Evolutionary conservation across 1,140 invertebrate species (phyloP), one percentile per base, ranked within the genome.

Genomic region (Asbolus verrucosus): DNA sequence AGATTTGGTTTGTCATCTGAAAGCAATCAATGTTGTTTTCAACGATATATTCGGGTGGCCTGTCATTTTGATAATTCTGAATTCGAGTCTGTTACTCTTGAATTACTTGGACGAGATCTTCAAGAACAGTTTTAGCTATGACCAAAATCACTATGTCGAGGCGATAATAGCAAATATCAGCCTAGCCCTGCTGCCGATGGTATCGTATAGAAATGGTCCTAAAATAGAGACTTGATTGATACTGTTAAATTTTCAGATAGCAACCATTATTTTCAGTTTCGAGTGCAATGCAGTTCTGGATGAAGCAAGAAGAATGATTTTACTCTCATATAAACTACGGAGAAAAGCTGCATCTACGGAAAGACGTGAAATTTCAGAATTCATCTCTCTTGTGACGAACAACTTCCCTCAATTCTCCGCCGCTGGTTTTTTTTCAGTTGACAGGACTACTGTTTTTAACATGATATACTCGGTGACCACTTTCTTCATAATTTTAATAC

Each of bases 51-150:
- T 63, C 14, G 61, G 61, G 0, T 63, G 61, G 61, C 61, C 61
- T 0, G 41, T 63, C 24, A 6, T 63, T 9, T 16, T 62, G 30
- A 62, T 62, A 9, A 9, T 62, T 11, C 6, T 62, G 14, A 33
- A 18, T 24, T 33, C 59, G 4, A 33, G 27, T 14, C n/a, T 38
- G 18, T 30, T 33, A 6, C n/a, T 62, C 8, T 18, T 62, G 2
- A 38, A 62, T 9, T 33, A 62, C 16, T 19, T 62, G 30, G 59
- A 62, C n/a, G 59, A 62, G 6, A 62, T 62, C 36, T 62, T 62
- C 15, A 33, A 62, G n/a, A 62, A 62, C 16, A 62, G 31, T 21
- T 62, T 36, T 33, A 16, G 41, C 1, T 19, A 62, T 36, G 30
- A 62, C 30, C n/a, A n/a, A n/a, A n/a, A n/a, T n/a, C n/a, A n/a